Base-by-base conservation (phyloP, 1,140 invertebrate species). In the Ips nitidus region DNA sequence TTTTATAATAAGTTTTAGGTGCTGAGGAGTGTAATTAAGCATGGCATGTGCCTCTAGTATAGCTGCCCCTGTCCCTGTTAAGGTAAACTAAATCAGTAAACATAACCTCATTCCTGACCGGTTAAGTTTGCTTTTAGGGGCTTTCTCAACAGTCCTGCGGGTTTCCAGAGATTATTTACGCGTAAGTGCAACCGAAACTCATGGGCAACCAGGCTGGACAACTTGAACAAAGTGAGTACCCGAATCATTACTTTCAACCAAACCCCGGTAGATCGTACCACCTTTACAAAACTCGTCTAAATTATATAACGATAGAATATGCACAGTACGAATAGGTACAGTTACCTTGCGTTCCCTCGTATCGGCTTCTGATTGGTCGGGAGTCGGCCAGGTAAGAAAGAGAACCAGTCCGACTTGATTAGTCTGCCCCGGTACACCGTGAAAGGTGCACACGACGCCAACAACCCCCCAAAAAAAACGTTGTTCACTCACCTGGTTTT, bases 291-390 rank as follows among this genome's bases (percentile, higher is more conserved):
- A 22, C 6, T 50, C 45, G 45, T 62, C 69, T 66, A 75, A 77
- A 76, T 78, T 78, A 78, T 77, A 77, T 78, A 78, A 78, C 75
- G 66, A 76, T 75, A 77, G 57, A 74, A 75, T 76, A 74, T 71
- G 71, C 73, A 73, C 45, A 38, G 67, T 63, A 70, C 63, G 73
- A 73, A 8, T 68, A 72, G 71, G 73, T 75, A 75, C 75, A 77
- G 77, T 79, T 78, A 78, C 75, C 71, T 75, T 77, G 74, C 71
- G 71, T 74, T 75, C 71, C 73, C 73, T 74, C 56, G 60, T 76
- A 73, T 75, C 69, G 73, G 75, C 67, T 70, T 72, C 71, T 71
- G 68, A 77, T 77, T 77, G 73, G 75, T 69, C 63, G 55, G 62
- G 22, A 22, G 68, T 53, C 68, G 64, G 71, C 72, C 76, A 79